Percentiles rank a stretch among this genome's conserved stretches.
Evolutionary conservation across 2,113 vertebrate species (phyloP).

Genomic region (Salvelinus sp.): DNA sequence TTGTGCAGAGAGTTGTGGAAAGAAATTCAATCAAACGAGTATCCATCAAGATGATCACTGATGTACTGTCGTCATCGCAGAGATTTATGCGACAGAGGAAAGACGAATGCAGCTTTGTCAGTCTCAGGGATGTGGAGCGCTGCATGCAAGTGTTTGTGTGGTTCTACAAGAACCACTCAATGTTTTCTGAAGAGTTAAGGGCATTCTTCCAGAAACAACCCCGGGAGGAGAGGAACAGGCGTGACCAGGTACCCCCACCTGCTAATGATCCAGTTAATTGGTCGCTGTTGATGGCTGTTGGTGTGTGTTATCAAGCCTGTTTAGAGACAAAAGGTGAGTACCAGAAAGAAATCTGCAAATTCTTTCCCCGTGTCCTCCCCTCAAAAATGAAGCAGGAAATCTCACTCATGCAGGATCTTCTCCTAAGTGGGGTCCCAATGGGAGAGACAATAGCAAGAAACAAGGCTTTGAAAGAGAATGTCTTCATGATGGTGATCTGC

Average conservation of each 20-base stretch:
- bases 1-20: constrained; percentile 79
- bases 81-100: constrained; percentile 81
- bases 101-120: constrained; percentile 90
- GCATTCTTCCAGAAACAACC: not conserved
- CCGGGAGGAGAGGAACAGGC: accelerated
- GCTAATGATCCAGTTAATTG: constrained; percentile 71
- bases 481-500: constrained; percentile 98
- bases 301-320: constrained; percentile 92
- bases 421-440: constrained; percentile 80
- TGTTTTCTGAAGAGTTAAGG: not conserved
- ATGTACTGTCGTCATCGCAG: constrained; percentile 86
- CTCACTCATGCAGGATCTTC: constrained; percentile 82
- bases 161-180: constrained; percentile 76
- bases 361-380: constrained; percentile 62
- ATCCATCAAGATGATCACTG: constrained; percentile 54
- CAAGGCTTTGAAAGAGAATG: constrained; percentile 90
- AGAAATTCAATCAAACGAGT: not conserved
- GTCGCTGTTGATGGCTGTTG: constrained; percentile 84
- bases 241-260: not conserved
- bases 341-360: constrained; percentile 70
- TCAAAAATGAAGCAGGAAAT: constrained; percentile 82
- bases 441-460: constrained; percentile 88
- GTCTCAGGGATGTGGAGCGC: constrained; percentile 94
- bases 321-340: constrained; percentile 82
- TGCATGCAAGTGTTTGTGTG: constrained; percentile 87